These are phyloP conservation scores for Venusia cambrica DNA, from an alignment of 2,888 invertebrate genomes.

Conservation along the genomic window DNA sequence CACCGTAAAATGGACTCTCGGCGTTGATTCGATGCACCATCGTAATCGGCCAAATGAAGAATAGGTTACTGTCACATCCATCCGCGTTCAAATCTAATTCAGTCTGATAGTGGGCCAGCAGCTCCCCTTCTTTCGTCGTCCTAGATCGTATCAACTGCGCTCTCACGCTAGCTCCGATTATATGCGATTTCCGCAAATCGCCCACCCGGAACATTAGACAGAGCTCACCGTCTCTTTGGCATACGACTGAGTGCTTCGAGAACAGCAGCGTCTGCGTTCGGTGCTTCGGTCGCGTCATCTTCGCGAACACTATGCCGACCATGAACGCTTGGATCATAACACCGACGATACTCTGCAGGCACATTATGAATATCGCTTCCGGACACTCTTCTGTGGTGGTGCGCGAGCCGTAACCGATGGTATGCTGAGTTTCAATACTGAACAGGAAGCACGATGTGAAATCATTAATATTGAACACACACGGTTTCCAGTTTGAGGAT, in stretches of 20 bases:
- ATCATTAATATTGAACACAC: slow-evolving; percentile 88
- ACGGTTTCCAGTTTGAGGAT: slow-evolving; percentile 85
- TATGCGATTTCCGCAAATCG: slow-evolving; percentile 94
- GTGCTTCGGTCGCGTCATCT: slow-evolving; percentile 95
- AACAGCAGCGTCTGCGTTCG: slow-evolving; percentile 94
- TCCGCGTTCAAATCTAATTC: slow-evolving; percentile 86
- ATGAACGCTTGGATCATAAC: slow-evolving; percentile 90
- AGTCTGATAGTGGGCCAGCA: slow-evolving; percentile 89
- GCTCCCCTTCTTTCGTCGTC: slow-evolving; percentile 92
- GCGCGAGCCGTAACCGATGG: slow-evolving; percentile 93
- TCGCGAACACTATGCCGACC: slow-evolving; percentile 94
- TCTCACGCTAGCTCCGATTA: slow-evolving; percentile 92
- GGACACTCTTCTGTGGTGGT: slow-evolving; percentile 94
- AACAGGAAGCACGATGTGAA: slow-evolving; percentile 95
- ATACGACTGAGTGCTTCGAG: slow-evolving; percentile 91
- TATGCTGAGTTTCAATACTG: slow-evolving; percentile 96
- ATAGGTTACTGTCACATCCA: slow-evolving; percentile 90
- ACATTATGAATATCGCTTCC: slow-evolving; percentile 94
- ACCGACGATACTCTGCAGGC: slow-evolving; percentile 93
- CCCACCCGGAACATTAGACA: slow-evolving; percentile 94
- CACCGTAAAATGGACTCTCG: slow-evolving; percentile 90
- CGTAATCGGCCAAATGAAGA: slow-evolving; percentile 96
- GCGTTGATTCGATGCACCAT: slow-evolving; percentile 93
- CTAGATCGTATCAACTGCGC: slow-evolving; percentile 91
- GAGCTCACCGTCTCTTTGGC: slow-evolving; percentile 90